These are phyloP conservation scores for Epinephelus coioides DNA, from an alignment of 2,797 vertebrate genomes.

Conservation along the genomic window DNA sequence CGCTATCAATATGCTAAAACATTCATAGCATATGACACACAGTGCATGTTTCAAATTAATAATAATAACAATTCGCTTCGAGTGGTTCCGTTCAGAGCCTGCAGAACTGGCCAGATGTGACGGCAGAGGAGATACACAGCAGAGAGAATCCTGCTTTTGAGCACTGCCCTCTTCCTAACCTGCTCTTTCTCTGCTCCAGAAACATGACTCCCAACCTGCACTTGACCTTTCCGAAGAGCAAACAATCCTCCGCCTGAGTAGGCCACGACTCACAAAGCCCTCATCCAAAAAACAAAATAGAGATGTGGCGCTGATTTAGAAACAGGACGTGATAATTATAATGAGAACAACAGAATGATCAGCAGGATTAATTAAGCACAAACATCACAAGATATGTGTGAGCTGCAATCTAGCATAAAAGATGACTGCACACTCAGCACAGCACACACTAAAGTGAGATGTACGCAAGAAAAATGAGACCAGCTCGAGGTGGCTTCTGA, in stretches of 20 bases:
- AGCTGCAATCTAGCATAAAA: constrained; percentile 40
- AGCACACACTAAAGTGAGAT: constrained; percentile 25
- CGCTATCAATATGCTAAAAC: constrained; percentile 43
- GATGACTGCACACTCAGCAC: constrained; percentile 54
- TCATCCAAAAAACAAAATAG: constrained; percentile 10
- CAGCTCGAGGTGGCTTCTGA: constrained; percentile 42
- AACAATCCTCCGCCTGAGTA: constrained; percentile 43
- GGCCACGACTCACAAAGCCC: constrained; percentile 21
- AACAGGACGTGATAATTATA: constrained; percentile 53
- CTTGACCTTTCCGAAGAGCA: constrained; percentile 65
- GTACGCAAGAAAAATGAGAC: constrained; percentile 38
- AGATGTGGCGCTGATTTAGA: constrained; percentile 20
- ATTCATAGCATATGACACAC: constrained; percentile 28
- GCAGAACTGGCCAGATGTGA: constrained; percentile 48
- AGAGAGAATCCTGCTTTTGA: constrained; percentile 35
- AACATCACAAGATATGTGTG: constrained; percentile 31
- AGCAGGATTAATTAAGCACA: constrained; percentile 63
- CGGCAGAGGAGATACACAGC: constrained; percentile 31
- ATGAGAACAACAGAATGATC: constrained; percentile 48
- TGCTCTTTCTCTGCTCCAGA: constrained; percentile 49
- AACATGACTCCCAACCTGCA: constrained; percentile 55
- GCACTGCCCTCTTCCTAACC: constrained; percentile 42
- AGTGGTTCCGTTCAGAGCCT: constrained; percentile 53
- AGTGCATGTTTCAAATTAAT: constrained; percentile 40
- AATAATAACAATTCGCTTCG: constrained; percentile 15